Base-by-base conservation (phyloP, 2,113 vertebrate genomes). In the Poeciliopsis retropinna region DNA sequence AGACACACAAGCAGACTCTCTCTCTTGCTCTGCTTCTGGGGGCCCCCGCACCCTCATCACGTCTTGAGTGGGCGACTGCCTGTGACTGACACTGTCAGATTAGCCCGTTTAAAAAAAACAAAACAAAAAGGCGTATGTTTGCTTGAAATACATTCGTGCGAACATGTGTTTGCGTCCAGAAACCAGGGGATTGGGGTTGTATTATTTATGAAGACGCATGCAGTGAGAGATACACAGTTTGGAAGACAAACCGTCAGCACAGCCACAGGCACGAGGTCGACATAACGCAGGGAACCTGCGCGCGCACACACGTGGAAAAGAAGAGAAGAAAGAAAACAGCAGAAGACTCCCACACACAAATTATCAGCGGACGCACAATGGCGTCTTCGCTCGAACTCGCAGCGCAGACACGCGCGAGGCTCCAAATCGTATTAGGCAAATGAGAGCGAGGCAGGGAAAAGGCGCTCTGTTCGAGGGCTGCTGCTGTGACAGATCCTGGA, bases 381-480 rank as follows among this genome's bases (percentile, higher is more conserved):
- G n/a, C n/a, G n/a, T n/a, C n/a, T n/a, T n/a, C n/a, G n/a, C n/a
- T n/a, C n/a, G n/a, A n/a, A n/a, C n/a, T n/a, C n/a, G n/a, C n/a
- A n/a, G n/a, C n/a, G n/a, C n/a, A 70, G 17, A 76, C 78, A 75
- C 80, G 47, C 73, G 78, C 70, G 31, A 66, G 1, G 70, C 75
- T 60, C 81, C 77, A 87, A 90, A 90, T 87, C 87, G 86, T 80
- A 90, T 92, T 90, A 91, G 81, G 86, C 83, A 88, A 91, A 91
- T 89, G 89, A 89, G 89, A 72, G 62, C 14, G 76, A 70, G 77
- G 74, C 76, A 82, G 83, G 51, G 17, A 77, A 78, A 82, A 57
- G 7, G 67, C 37, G 44, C 74, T 81, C 63, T 78, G 82, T 76
- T 81, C 67, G 62, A 70, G 83, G 37, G 80, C 81, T 75, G 84